Base-by-base conservation (phyloP, 2,113 vertebrate species). In the Setophaga kirtlandii region DNA sequence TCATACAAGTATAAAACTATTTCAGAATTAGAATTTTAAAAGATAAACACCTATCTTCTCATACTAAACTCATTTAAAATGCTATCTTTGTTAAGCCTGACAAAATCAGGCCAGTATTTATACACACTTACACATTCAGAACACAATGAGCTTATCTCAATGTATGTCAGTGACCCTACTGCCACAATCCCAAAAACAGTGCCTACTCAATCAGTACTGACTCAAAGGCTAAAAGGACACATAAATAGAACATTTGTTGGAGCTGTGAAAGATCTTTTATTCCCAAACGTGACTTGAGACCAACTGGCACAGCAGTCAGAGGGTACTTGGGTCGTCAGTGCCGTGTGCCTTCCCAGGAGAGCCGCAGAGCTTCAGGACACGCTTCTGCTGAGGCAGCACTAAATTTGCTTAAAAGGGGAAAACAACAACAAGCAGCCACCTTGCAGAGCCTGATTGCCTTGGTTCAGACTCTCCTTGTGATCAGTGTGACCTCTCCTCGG, bases 371-470 rank as follows among this genome's bases (percentile, higher is more conserved):
- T 83, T 49, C 25, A 52, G 86, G 13, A 73, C 78, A 77, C 59
- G 6, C 2, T 13, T 6, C 77, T 0, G 41, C 90, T 90, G 90
- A 93, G 35, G 14, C 70, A 80, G 95, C 95, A 55, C 1, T 35
- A 94, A 89, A 94, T 93, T 89, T 93, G 93, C 94, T 94, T 87
- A 58, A 95, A 94, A 89, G 24, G 53, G 60, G 64, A 86, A 95
- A 93, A 89, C 16, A 74, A 41, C 11, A 24, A 35, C 22, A 31
- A 62, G 78, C 62, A 74, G 76, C 46, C 68, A 89, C 86, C 70
- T 90, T 89, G 83, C 74, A 78, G 49, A 64, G 47, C 3, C 19
- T 6, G 25, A 84, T 15, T 87, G 69, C 89, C 83, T 47, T 7
- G 73, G 15, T 73, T 75, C 87, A 18, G 9, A 7, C 60, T 87